phyloP scores from a whole-genome alignment of 37 sponge, comb jelly and placozoan genomes.

The Crambe crambe region DNA sequence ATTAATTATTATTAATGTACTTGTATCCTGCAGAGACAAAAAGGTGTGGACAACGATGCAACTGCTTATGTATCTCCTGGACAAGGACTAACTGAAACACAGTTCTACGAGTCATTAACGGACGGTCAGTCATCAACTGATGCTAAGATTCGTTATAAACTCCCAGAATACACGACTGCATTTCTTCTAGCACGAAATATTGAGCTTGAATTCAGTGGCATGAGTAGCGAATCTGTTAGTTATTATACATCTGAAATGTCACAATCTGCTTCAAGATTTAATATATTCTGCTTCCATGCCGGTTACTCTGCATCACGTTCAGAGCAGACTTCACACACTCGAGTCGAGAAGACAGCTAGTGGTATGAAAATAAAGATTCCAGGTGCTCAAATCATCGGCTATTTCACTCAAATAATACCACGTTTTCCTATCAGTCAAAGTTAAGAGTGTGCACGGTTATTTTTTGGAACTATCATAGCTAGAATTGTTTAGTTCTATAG shows the following conservation, averaged over 20 bases:
- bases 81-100: not conserved
- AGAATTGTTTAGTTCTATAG: too few relatives aligned
- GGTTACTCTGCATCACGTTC: not conserved
- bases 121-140: too few relatives aligned
- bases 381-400: constrained; percentile 45
- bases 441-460: too few relatives aligned
- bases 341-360: constrained; percentile 6
- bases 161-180: constrained; percentile 35
- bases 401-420: constrained; percentile 41
- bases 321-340: not conserved
- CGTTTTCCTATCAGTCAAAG: constrained; percentile 19
- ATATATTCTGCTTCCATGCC: constrained; percentile 1
- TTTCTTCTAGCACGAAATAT: constrained; percentile 41
- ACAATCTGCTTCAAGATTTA: not conserved
- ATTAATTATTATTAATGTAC: too few relatives aligned
- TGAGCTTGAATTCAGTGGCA: constrained; percentile 25
- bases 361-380: constrained; percentile 41
- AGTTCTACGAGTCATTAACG: not conserved
- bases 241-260: not conserved
- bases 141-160: too few relatives aligned
- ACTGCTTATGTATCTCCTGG: constrained; percentile 15
- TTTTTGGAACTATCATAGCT: too few relatives aligned
- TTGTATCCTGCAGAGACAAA: too few relatives aligned
- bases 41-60: too few relatives aligned
- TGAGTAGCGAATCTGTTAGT: not conserved